Evolutionary conservation across 2,888 invertebrate genomes (phyloP), one percentile per base, ranked within the genome.

Genomic region (Gonocerus acuteangulatus): DNA sequence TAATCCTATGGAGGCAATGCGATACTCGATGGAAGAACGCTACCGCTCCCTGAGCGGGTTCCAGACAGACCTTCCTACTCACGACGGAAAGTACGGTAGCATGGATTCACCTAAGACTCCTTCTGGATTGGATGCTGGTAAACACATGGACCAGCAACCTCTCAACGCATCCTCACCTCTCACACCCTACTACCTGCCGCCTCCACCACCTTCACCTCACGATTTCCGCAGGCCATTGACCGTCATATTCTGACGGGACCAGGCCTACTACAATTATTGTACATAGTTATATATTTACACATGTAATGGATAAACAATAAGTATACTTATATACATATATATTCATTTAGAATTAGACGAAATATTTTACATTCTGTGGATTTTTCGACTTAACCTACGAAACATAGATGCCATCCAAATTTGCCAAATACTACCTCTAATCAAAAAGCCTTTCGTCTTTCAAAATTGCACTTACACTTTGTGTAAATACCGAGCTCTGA

Each of bases 1-100:
- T 6, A 82, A 83, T 52, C 80, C 86, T 65, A 86, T 87, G 85
- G 87, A 87, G 71, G 81, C 82, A 15, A 86, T 86, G 84, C 86
- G 86, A 71, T 86, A 87, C 72, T 84, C 86, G 0, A 81, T 86
- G 76, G 86, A 86, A 68, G 84, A 85, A 0, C 84, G 85, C 69
- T 87, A 87, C 73, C 79, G 87, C 58, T 82, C 83, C 19, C 78
- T 54, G 23, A n/a, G 32, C 18, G 39, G 39, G 2, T 51, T 36
- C 51, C 34, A 34, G n/a, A 13, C 15, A 9, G 22, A 22, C 2
- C 21, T 4, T 2, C n/a, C 2, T 3, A 16, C 13, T 13, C 18
- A 19, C 59, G 67, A 42, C 66, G 67, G 32, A 58, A 58, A 22
- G 61, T 42, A 19, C 44, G 21, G 15, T 54, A 34, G 56, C 44